Percentiles rank a stretch among this genome's conserved stretches.
Conservation (phyloP, 2,888 invertebrate genomes). For the Dexiosoma caninum region DNA sequence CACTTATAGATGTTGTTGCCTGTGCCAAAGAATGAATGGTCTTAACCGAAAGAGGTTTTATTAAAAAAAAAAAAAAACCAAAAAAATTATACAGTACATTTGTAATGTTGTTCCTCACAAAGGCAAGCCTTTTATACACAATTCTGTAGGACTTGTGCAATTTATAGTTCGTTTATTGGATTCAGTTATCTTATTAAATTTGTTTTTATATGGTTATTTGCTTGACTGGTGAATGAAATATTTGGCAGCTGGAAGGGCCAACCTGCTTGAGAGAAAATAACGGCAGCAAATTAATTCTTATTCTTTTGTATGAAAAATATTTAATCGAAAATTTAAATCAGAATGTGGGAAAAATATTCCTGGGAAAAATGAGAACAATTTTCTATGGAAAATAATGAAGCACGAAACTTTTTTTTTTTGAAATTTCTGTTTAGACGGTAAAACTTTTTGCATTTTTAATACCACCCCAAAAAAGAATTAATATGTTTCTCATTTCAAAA, state of each 20-base stretch:
- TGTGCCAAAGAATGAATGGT: not conserved
- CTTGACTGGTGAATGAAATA: constrained; percentile 10
- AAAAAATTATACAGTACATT: no score
- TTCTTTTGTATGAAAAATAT: no score
- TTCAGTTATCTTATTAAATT: constrained; percentile 15
- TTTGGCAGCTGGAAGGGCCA: not conserved
- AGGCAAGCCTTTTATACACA: not conserved
- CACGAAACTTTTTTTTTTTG: no score
- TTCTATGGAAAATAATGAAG: no score
- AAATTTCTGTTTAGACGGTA: no score
- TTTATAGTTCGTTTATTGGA: constrained; percentile 46
- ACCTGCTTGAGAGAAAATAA: not conserved
- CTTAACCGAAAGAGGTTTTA: constrained; percentile 49
- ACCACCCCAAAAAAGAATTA: no score
- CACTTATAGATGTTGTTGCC: constrained; percentile 39
- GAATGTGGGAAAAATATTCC: no score
- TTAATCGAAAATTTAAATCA: no score
- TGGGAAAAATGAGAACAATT: no score
- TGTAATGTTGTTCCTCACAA: not conserved
- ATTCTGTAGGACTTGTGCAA: constrained; percentile 28
- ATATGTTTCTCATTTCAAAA: no score
- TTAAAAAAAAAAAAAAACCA: constrained; percentile 28
- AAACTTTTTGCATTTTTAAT: no score
- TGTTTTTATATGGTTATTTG: constrained; percentile 1
- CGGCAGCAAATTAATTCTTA: no score